Evolutionary conservation across 2,113 vertebrate species (phyloP), one percentile per base, ranked within the genome.

Genomic region (Micromys minutus): DNA sequence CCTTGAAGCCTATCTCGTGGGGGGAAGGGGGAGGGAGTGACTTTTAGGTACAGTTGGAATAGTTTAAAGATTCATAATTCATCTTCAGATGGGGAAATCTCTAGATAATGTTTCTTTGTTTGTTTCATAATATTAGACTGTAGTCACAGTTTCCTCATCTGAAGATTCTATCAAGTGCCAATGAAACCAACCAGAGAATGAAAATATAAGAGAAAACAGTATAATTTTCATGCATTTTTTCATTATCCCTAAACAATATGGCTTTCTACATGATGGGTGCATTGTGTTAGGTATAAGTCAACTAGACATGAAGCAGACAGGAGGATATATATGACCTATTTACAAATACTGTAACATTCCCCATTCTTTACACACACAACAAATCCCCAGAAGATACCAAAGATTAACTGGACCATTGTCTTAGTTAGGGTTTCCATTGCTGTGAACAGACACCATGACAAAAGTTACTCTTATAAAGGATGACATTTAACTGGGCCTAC

Each of bases 11-110:
- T 57, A 34, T 39, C 42, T 86, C 65, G 10, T 13, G n/a, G 19
- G 5, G 22, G 11, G n/a, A 15, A 4, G 22, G 11, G 39, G 10
- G 52, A 2, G n/a, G 24, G 21, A 29, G 19, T 17, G 4, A 3
- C 29, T 84, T 85, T 42, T 26, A 11, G 13, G 29, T 7, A n/a
- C 76, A 50, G 10, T 61, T 36, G 45, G 31, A 67, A 45, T 2
- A 15, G 3, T 61, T 86, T 85, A 52, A 31, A 36, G 52, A 57
- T 31, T n/a, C 31, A 10, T 42, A 39, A 57, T 4, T 57, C 45
- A 17, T 19, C 15, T 61, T 59, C 39, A 2, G 26, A 69, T 87
- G 22, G 3, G 17, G 57, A 90, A 55, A 39, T 4, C 63, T 69
- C 52, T 75, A 24, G 7, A 36, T 10, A 77, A 71, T 83, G n/a